These are phyloP conservation scores for Holothuria scabra DNA, from an alignment of 53 echinoderm and acorn worm genomes.

Conservation along the genomic window DNA sequence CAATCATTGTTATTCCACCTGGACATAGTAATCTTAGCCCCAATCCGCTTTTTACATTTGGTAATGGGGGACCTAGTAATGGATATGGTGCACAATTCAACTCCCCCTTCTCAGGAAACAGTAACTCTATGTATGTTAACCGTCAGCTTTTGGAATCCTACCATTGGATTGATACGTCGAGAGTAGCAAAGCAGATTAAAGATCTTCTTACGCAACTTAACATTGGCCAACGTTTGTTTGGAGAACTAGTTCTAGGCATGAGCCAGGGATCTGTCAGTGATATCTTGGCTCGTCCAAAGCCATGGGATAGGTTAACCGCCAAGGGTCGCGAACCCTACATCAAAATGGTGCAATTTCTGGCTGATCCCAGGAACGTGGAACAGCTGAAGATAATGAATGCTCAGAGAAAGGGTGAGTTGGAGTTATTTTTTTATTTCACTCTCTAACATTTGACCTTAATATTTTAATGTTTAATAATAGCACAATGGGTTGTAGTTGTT, in stretches of 20 bases:
- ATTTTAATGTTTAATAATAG: too few relatives aligned
- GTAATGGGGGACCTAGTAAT: constrained; percentile 22
- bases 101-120: constrained; percentile 51
- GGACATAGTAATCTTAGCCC: constrained; percentile 26
- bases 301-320: constrained; percentile 96
- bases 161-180: constrained; percentile 89
- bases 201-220: constrained; percentile 85
- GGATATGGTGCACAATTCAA: constrained; percentile 41
- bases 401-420: constrained; percentile 93
- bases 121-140: constrained; percentile 31
- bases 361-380: constrained; percentile 82
- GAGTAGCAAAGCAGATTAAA: constrained; percentile 86
- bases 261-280: constrained; percentile 99
- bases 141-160: constrained; percentile 58
- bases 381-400: constrained; percentile 89
- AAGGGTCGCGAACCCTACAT: constrained; percentile 97
- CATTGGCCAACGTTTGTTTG: constrained; percentile 94
- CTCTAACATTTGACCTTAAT: too few relatives aligned
- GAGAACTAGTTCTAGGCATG: constrained; percentile 93
- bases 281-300: constrained; percentile 89
- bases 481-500: too few relatives aligned
- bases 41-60: constrained; percentile 24
- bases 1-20: constrained; percentile 96
- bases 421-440: too few relatives aligned
- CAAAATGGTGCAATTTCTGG: constrained; percentile 96